Base-by-base conservation (phyloP, 92 coral and sea anemone species). In the Palythoa grandiflora region DNA sequence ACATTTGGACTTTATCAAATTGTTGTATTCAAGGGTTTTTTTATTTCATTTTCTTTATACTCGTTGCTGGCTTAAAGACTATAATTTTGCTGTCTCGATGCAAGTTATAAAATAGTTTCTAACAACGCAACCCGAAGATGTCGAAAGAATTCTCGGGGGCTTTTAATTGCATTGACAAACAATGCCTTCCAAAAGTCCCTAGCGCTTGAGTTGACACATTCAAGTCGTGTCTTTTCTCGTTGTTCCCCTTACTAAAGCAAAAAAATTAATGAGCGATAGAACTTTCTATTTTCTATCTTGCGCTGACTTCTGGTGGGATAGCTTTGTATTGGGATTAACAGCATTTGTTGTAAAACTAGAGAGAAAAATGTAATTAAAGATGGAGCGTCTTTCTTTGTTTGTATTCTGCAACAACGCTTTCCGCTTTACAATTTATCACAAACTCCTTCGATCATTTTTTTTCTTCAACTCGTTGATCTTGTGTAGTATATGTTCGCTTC, bases 131-230 rank as follows among this genome's bases (percentile, higher is more conserved):
- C 94, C 83, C 61, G 20, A 11, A 74, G 77, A 14, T 78, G 88
- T 14, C 88, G 72, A 47, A 86, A 84, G 89, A 92, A 92, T 89
- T 90, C 92, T 57, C 89, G 47, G 68, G 93, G 89, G 85, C 83
- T 79, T 86, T 87, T 90, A 90, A 92, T 92, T 90, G 88, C 87
- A 76, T 86, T 47, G 78, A 73, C 94, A 92, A 92, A 92, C 94
- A 92, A 92, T 60, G 55, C 90, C 88, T 52, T 79, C 87, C 94
- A 73, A 74, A 72, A 85, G 75, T 79, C 78, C 63, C 54, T 21
- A 44, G 48, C 86, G 59, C 75, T 66, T 66, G 37, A 66, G 75
- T 81, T 81, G 75, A 65, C 86, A 81, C n/a, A 47, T 66, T 81
- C 44, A 65, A 66, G 60, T 47, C 75, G 75, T 21, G 57, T 65